Evolutionary conservation across 2,888 invertebrate species (phyloP), one percentile per base, ranked within the genome.

Genomic region (Gari tellinella): DNA sequence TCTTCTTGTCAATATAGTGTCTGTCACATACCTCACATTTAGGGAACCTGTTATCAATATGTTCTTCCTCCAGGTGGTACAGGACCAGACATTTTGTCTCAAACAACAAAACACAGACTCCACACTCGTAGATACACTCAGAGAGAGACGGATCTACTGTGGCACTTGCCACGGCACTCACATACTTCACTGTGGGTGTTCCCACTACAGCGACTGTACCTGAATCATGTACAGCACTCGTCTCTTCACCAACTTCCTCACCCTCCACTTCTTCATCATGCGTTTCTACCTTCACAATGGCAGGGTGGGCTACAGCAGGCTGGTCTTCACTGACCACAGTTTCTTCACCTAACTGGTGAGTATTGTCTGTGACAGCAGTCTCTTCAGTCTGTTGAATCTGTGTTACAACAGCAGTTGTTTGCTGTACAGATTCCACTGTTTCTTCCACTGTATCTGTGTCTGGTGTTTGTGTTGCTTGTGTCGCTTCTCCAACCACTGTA

Each of bases 31-130:
- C 25, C 3, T 65, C 57, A 58, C 79, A 79, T 10, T 41, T 43
- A 25, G 74, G 74, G 31, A 72, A 74, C 21, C 43, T 52, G 21
- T 68, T 46, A 5, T 68, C 64, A 3, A 31, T 25, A 52, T 79
- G 79, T 2, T 55, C 61, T 26, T 56, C 46, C 25, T 66, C 65
- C 12, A 63, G 23, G 38, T 79, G 79, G 25, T 53, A 62, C 2
- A 79, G 21, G n/a, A 74, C 68, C 58, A 67, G 60, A 41, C 79
- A 79, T 17, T 67, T 68, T n/a, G 61, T 53, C n/a, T 23, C 53
- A 25, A 68, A 79, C 40, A 74, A 51, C n/a, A 69, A 48, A 17
- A 68, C 68, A 57, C 74, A 74, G 5, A 65, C 64, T 19, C 68
- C 58, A 37, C 74, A 74, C 41, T 74, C 74, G 46, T 55, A 73